phyloP scores from a whole-genome alignment of 2,113 vertebrate genomes.

The Urocynchramus pylzowi region DNA sequence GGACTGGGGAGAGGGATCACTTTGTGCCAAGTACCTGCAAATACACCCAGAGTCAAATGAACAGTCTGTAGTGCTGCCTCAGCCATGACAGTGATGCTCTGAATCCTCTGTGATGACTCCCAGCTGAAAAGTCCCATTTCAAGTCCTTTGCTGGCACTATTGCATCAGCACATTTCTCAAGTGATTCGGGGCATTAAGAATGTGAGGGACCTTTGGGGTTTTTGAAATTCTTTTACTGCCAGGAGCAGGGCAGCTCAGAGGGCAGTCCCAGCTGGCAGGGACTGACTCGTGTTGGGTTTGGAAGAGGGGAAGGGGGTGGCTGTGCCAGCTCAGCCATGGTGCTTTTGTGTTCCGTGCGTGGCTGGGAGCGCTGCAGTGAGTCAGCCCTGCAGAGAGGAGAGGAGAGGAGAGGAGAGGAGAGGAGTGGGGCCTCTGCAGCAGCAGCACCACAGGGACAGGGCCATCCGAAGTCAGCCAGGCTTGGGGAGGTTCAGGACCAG shows the following conservation, averaged over 20 bases:
- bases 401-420: neutral
- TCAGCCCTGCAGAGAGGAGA: slow-evolving; percentile 40
- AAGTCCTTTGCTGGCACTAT: neutral
- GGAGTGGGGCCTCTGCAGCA: neutral
- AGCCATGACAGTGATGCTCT: neutral
- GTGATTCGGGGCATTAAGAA: neutral
- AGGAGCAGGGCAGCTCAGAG: neutral
- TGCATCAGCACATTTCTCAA: neutral
- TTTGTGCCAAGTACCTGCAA: neutral
- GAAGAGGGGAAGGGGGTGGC: neutral
- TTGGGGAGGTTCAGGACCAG: neutral
- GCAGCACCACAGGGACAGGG: neutral
- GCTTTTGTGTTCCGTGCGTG: neutral
- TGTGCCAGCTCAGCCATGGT: neutral
- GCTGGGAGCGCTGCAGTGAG: slow-evolving; percentile 33
- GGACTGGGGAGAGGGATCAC: neutral
- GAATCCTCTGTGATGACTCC: neutral
- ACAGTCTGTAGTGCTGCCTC: neutral
- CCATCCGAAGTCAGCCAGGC: neutral
- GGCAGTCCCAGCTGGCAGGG: neutral
- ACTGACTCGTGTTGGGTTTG: neutral
- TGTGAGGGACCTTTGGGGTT: neutral
- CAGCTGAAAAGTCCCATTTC: neutral
- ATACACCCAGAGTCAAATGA: rapidly evolving
- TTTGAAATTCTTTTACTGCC: neutral